Evolutionary conservation across 2,888 invertebrate species (phyloP).

Genomic region (Himalopsyche tibetana): DNA sequence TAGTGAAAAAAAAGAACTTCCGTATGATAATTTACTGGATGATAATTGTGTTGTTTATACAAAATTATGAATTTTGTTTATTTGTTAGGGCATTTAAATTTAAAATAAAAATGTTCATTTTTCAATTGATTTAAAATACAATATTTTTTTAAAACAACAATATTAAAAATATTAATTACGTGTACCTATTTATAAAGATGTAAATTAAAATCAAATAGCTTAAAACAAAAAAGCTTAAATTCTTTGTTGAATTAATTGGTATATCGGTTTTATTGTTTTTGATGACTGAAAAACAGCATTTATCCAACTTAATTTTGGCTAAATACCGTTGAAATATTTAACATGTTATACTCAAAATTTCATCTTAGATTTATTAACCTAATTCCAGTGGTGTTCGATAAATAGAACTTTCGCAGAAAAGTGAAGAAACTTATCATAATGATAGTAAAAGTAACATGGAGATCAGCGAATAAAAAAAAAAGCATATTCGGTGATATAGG

Average conservation of each 20-base stretch:
- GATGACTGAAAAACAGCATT: neutral
- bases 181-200: slow-evolving; percentile 7
- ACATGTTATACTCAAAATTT: neutral
- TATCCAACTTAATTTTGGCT: neutral
- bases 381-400: too few species aligned
- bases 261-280: neutral
- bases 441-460: too few species aligned
- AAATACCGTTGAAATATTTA: slow-evolving; percentile 29
- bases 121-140: neutral
- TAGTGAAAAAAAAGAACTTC: neutral
- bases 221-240: neutral
- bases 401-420: too few species aligned
- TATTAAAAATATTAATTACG: neutral
- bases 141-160: neutral
- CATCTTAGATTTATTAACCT: too few species aligned
- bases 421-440: too few species aligned
- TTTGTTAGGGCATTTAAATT: too few species aligned
- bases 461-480: too few species aligned
- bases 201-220: neutral
- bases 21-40: neutral
- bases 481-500: too few species aligned
- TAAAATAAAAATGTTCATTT: too few species aligned
- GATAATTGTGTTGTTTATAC: neutral
- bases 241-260: neutral
- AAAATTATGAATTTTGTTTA: too few species aligned